These are phyloP conservation scores for Chaetura pelagica DNA, from an alignment of 2,113 vertebrate species.

Conservation along the genomic window DNA sequence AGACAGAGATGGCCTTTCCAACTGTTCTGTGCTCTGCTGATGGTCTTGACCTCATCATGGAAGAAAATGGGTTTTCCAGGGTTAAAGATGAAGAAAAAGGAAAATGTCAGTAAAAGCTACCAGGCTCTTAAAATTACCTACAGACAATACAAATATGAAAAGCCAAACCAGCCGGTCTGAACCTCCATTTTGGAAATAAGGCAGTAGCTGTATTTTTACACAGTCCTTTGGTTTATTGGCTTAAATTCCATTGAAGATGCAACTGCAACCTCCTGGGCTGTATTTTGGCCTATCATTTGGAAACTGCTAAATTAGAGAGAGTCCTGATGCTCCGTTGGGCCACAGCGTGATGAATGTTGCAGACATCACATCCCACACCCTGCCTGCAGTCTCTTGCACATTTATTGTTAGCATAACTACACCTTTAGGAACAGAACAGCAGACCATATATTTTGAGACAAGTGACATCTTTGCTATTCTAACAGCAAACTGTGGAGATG, in stretches of 20 bases:
- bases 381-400: slow-evolving; percentile 39
- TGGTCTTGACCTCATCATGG: not conserved
- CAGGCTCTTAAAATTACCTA: not conserved
- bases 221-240: not conserved
- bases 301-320: slow-evolving; percentile 3
- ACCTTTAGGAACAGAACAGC: slow-evolving; percentile 61
- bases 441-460: slow-evolving; percentile 60
- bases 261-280: not conserved
- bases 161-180: not conserved
- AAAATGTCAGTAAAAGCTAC: not conserved
- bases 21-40: not conserved
- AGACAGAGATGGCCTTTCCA: not conserved
- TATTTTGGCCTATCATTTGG: not conserved
- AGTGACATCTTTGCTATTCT: slow-evolving; percentile 69
- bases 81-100: not conserved
- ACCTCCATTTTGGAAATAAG: not conserved
- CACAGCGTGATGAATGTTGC: slow-evolving; percentile 60
- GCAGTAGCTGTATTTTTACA: not conserved
- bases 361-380: slow-evolving; percentile 23
- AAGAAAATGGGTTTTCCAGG: not conserved
- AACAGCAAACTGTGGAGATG: slow-evolving; percentile 24
- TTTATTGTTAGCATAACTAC: slow-evolving; percentile 64
- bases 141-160: not conserved
- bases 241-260: not conserved
- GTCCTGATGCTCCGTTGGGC: slow-evolving; percentile 45